These are phyloP conservation scores for Harmothoe impar DNA, from an alignment of 2,888 invertebrate genomes.

Conservation along the genomic window DNA sequence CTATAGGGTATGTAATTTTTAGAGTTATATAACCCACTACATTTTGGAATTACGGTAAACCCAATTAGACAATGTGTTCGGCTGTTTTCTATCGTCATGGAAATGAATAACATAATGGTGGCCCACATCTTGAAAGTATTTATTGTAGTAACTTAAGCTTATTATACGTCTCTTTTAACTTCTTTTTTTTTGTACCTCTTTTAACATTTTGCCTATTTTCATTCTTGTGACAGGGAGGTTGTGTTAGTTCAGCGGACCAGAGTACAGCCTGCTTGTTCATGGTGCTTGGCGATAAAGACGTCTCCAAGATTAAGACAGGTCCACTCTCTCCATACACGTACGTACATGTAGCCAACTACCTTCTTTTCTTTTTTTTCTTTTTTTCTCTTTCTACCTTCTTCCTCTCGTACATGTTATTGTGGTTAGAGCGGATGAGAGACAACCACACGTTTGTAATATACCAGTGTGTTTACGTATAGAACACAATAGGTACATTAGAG, in stretches of 20 bases:
- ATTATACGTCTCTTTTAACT: too few species aligned
- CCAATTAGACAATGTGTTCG: too few species aligned
- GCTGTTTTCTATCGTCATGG: too few species aligned
- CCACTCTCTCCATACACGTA: slow-evolving; percentile 87
- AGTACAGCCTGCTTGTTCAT: slow-evolving; percentile 94
- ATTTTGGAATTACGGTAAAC: too few species aligned
- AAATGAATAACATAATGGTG: too few species aligned
- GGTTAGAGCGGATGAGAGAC: too few species aligned
- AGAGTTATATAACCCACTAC: too few species aligned
- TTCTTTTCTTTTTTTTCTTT: background rate
- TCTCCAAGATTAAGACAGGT: slow-evolving; percentile 90
- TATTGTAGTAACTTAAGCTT: too few species aligned
- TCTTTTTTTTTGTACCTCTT: background rate
- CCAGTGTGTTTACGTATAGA: background rate
- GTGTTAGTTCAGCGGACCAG: slow-evolving; percentile 94
- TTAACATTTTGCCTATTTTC: background rate
- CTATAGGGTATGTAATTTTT: slow-evolving; percentile 45
- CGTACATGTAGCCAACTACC: slow-evolving; percentile 75
- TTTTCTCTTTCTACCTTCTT: too few species aligned
- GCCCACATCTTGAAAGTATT: too few species aligned
- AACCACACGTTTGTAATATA: too few species aligned
- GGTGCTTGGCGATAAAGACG: slow-evolving; percentile 96
- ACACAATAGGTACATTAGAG: background rate
- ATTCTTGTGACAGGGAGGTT: slow-evolving; percentile 87
- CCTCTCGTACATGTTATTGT: background rate